Percentiles rank a stretch among this genome's conserved stretches.
phyloP scores from a whole-genome alignment of 2,888 invertebrate genomes.

The Notodonta dromedarius region DNA sequence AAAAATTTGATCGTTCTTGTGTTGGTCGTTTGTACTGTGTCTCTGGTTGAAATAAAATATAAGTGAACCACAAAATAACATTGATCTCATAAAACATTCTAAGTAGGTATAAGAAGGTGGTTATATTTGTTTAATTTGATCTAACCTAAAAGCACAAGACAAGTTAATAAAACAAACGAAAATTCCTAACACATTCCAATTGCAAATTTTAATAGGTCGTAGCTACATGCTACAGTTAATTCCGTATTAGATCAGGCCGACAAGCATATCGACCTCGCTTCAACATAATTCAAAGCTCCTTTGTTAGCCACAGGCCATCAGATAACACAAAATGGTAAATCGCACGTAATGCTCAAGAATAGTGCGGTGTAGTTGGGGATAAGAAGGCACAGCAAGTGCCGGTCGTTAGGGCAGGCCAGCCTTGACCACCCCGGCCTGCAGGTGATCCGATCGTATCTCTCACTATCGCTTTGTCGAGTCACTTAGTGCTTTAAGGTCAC shows the following conservation, averaged over 20 bases:
- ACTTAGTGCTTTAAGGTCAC: conserved; percentile 45
- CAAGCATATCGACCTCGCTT: conserved; percentile 65
- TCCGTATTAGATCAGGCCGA: conserved; percentile 43
- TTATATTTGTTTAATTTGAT: background rate
- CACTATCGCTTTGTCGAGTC: conserved; percentile 49
- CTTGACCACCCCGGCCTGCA: conserved; percentile 64
- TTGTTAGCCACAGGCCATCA: conserved; percentile 73
- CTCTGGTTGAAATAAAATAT: conserved; percentile 14
- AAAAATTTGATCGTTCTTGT: conserved; percentile 24
- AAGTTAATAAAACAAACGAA: background rate
- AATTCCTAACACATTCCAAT: background rate
- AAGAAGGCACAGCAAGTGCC: conserved; percentile 46
- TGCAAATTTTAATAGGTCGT: too few relatives aligned
- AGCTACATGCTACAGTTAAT: conserved; percentile 29
- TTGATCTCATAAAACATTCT: too few relatives aligned
- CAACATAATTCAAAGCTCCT: conserved; percentile 63
- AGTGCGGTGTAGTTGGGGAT: conserved; percentile 54
- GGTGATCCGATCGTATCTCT: conserved; percentile 63
- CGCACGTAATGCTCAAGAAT: conserved; percentile 76
- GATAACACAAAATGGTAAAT: conserved; percentile 76
- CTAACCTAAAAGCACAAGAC: background rate
- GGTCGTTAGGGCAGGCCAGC: conserved; percentile 43
- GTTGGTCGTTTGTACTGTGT: conserved; percentile 21
- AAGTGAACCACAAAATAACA: background rate
- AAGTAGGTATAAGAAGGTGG: too few relatives aligned